Base-by-base conservation (phyloP, 2,888 invertebrate species). In the Nymphalis polychloros region DNA sequence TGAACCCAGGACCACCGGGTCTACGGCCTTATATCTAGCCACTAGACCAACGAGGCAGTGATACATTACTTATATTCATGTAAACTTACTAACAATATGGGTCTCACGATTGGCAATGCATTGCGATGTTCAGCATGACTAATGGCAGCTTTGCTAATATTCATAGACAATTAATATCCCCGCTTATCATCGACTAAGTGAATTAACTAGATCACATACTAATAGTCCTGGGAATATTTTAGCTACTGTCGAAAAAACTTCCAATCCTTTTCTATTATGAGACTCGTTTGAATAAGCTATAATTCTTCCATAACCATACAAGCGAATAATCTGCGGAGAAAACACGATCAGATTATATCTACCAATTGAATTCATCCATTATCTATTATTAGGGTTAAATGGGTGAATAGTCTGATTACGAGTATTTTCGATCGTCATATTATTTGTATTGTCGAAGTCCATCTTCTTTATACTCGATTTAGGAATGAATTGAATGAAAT, bases 331-430 rank as follows among this genome's bases (percentile, higher is more conserved):
- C 72, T 69, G 64, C 60, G 46, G 73, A 79, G 81, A 81, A 81
- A 85, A 84, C 83, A 82, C 80, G 76, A 78, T 76, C 65, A 70
- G 83, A 84, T 84, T 79, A 78, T 80, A 84, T 84, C 82, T 65
- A 65, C 68, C 63, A 74, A 74, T 77, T 75, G 79, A 76, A 78
- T 77, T 81, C 75, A 81, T 86, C 81, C 76, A 83, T 85, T 87
- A 85, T 81, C 79, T 79, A 78, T 82, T 83, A 84, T 76, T 77
- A 82, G 80, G 81, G 81, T 80, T 76, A 77, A 77, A 77, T 72
- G 73, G 74, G 70, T 73, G 76, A 80, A 79, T 74, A 72, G 72
- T 78, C 73, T 75, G 77, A 78, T 80, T 80, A 79, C 73, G 73
- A 77, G 78, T 75, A 60, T 27, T 41, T 20, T 64, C 57, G 47